These are phyloP conservation scores for Ostrea edulis DNA, from an alignment of 1,140 invertebrate species.

Conservation along the genomic window DNA sequence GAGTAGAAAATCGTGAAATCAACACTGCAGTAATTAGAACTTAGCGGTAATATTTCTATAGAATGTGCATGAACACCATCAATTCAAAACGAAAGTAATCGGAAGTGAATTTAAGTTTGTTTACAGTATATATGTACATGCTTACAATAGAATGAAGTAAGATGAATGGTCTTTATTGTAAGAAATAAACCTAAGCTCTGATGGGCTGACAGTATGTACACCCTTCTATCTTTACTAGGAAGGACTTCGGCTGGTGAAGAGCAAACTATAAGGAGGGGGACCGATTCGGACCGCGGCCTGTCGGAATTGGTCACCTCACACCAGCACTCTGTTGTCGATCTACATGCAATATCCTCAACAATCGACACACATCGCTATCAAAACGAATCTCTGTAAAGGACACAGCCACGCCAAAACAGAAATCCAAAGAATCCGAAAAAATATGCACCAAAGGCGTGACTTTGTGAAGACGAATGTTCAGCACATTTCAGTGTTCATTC, in stretches of 20 bases:
- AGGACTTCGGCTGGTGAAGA: slow-evolving; percentile 19
- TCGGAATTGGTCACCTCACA: not conserved
- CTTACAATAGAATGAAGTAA: too few relatives aligned
- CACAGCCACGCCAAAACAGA: not conserved
- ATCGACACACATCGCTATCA: not conserved
- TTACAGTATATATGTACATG: too few relatives aligned
- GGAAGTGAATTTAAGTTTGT: too few relatives aligned
- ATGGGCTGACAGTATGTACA: too few relatives aligned
- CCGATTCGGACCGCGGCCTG: not conserved
- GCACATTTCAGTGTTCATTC: not conserved
- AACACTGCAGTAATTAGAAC: too few relatives aligned
- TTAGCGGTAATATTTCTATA: too few relatives aligned
- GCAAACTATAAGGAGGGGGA: not conserved
- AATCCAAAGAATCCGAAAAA: slow-evolving; percentile 23
- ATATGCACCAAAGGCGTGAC: not conserved
- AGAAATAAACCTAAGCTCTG: too few relatives aligned
- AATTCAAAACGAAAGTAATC: too few relatives aligned
- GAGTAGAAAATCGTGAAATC: too few relatives aligned
- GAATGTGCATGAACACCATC: too few relatives aligned
- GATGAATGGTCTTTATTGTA: too few relatives aligned
- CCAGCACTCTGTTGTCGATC: not conserved
- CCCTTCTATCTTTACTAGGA: not conserved
- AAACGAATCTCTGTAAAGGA: not conserved
- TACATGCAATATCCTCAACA: not conserved
- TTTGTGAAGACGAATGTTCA: not conserved